Conservation (phyloP, 2,888 invertebrate species). For the Tachina fera region DNA sequence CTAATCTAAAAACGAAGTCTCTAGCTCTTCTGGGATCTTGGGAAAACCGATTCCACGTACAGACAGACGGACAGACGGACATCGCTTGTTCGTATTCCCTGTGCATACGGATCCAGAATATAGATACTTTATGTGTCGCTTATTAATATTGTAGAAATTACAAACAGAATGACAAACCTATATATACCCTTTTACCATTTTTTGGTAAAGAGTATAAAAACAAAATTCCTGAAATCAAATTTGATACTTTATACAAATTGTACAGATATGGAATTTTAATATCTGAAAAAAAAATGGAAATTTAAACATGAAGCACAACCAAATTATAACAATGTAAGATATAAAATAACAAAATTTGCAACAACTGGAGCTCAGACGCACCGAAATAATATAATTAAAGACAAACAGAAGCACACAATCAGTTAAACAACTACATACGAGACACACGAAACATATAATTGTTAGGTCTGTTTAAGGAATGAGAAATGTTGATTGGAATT, state of each 20-base stretch:
- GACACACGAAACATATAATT: background rate
- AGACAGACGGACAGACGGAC: too few relatives aligned
- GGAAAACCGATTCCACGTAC: too few relatives aligned
- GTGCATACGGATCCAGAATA: too few relatives aligned
- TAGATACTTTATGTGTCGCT: too few relatives aligned
- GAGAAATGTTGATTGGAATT: background rate
- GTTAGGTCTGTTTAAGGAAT: background rate
- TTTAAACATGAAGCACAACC: background rate
- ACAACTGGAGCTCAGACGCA: conserved; percentile 35
- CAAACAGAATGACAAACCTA: too few relatives aligned
- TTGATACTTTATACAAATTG: background rate
- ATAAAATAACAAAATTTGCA: conserved; percentile 4
- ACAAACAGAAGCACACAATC: conserved; percentile 52
- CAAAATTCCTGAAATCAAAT: too few relatives aligned
- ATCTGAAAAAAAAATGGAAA: conserved; percentile 8
- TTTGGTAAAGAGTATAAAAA: too few relatives aligned
- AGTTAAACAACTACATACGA: conserved; percentile 1
- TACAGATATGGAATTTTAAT: conserved; percentile 2
- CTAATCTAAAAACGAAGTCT: too few relatives aligned
- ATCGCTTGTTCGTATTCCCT: too few relatives aligned
- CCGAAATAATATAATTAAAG: conserved; percentile 53
- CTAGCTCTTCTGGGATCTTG: too few relatives aligned
- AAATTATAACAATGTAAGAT: conserved; percentile 14
- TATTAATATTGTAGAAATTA: too few relatives aligned
- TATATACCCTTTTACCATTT: too few relatives aligned